These are phyloP conservation scores for Enteromius argenteus DNA, from an alignment of 2,797 vertebrate species.

Conservation along the genomic window DNA sequence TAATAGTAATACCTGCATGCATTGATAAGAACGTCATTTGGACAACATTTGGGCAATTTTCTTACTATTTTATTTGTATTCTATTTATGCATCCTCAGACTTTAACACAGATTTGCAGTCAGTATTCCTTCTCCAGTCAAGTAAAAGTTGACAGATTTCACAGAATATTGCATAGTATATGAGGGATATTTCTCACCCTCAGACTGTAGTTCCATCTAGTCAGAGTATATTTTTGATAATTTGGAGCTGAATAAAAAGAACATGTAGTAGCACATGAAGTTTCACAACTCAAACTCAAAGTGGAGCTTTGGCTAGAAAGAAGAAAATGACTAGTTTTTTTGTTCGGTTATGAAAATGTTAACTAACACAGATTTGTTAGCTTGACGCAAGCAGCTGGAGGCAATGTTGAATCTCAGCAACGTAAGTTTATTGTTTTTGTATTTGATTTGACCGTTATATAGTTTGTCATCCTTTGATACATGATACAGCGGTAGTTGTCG, in stretches of 20 bases:
- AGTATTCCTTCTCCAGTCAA: background rate
- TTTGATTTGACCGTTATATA: background rate
- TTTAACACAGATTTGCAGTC: background rate
- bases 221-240: slow-evolving; percentile 7
- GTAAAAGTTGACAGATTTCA: background rate
- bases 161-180: background rate
- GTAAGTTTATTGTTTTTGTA: background rate
- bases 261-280: background rate
- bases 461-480: background rate
- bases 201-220: background rate
- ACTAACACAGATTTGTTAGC: background rate
- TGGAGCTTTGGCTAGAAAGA: background rate
- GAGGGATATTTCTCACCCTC: background rate
- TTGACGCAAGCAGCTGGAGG: background rate
- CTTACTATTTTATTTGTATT: background rate
- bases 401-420: background rate
- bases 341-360: background rate
- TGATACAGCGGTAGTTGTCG: slow-evolving; percentile 9
- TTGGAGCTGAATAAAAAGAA: background rate
- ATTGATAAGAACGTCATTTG: background rate
- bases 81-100: background rate
- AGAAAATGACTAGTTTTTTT: background rate
- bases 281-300: background rate
- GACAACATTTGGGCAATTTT: background rate
- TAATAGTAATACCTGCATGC: background rate